phyloP scores from a whole-genome alignment of 23 tunicate species.

The Diplosoma virens region DNA sequence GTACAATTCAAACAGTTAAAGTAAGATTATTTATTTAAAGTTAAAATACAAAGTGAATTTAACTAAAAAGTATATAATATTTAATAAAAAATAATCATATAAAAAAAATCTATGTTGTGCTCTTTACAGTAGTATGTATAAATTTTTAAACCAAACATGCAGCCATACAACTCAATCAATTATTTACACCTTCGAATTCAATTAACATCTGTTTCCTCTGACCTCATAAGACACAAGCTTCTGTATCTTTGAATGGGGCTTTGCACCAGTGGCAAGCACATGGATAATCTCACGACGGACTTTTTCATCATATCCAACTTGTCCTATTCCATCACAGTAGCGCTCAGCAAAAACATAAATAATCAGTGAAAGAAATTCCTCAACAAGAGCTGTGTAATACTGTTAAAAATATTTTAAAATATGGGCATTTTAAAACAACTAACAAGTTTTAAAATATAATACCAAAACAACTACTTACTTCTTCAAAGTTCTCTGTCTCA shows the following conservation, averaged over 20 bases:
- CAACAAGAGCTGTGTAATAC: constrained; percentile 12
- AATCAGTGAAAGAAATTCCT: constrained; percentile 46
- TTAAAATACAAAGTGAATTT: no score
- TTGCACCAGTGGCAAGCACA: constrained; percentile 68
- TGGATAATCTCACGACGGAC: constrained; percentile 61
- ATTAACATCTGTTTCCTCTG: no score
- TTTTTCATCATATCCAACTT: constrained; percentile 18
- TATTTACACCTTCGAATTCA: no score
- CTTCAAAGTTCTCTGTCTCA: constrained; percentile 25
- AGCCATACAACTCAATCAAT: no score
- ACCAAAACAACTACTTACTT: constrained; percentile 21
- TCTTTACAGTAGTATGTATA: no score
- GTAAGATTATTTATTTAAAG: no score
- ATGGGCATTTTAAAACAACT: not conserved
- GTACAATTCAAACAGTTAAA: no score
- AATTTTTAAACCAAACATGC: no score
- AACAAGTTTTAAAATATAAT: not conserved
- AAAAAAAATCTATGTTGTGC: no score
- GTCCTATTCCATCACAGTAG: constrained; percentile 41
- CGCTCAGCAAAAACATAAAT: constrained; percentile 63
- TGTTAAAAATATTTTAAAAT: not conserved
- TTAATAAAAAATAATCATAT: no score
- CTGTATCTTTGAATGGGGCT: constrained; percentile 75
- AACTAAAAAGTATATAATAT: no score
- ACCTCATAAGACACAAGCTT: constrained; percentile 52